These are phyloP conservation scores for Propithecus perrieri DNA, from an alignment of 2,797 vertebrate species.

Conservation along the genomic window DNA sequence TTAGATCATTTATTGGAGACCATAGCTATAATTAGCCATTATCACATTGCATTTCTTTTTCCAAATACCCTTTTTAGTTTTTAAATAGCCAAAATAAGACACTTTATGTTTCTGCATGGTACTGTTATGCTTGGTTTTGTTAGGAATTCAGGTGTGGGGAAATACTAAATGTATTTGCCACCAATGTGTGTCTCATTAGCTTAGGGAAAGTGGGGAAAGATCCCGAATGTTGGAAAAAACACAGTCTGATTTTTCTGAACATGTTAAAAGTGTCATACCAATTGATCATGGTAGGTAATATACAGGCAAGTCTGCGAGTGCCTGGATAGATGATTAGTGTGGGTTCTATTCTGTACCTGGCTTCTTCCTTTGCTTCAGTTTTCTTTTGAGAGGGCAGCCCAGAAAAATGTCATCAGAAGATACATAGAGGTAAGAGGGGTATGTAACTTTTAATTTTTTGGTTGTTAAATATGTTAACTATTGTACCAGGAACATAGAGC, in stretches of 20 bases:
- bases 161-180: not conserved
- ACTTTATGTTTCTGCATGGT: not conserved
- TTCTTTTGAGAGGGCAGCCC: not conserved
- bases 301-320: not conserved
- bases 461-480: not conserved
- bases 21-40: not conserved
- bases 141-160: not conserved
- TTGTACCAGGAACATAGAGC: not conserved
- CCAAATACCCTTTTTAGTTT: not conserved
- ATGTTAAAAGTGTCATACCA: not conserved
- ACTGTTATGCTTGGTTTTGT: not conserved
- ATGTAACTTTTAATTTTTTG: not conserved
- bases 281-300: not conserved
- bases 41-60: not conserved
- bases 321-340: not conserved
- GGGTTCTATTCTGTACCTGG: not conserved
- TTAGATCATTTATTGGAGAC: not conserved
- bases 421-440: not conserved
- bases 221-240: not conserved
- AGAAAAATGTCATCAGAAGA: not conserved
- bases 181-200: not conserved
- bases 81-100: not conserved
- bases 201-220: not conserved
- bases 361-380: not conserved
- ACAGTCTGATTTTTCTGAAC: not conserved